These are phyloP conservation scores for Arrhamphus sclerolepis DNA, from an alignment of 2,797 vertebrate species.

Conservation along the genomic window DNA sequence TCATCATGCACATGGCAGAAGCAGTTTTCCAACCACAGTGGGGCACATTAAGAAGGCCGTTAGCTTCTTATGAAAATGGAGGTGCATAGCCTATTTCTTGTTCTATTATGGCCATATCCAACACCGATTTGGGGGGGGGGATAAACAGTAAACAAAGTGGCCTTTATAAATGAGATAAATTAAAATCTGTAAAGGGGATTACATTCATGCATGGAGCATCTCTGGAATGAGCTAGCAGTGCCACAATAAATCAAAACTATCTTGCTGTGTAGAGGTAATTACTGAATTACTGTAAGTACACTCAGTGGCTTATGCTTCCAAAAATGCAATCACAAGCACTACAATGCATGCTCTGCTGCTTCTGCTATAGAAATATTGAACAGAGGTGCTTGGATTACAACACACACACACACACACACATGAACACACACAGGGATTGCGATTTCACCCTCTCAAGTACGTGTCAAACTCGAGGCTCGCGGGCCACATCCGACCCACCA, in stretches of 20 bases:
- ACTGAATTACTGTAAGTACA: too few relatives aligned
- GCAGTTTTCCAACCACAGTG: conserved; percentile 28
- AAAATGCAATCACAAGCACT: too few relatives aligned
- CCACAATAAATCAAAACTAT: too few relatives aligned
- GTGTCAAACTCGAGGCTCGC: too few relatives aligned
- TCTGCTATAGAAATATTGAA: neutral
- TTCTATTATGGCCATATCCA: conserved; percentile 3
- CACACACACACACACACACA: neutral
- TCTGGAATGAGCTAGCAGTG: too few relatives aligned
- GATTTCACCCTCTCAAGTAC: too few relatives aligned
- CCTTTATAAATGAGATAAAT: neutral
- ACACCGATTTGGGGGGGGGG: conserved; percentile 2
- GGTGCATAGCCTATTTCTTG: conserved; percentile 3
- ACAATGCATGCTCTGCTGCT: neutral
- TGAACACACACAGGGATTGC: too few relatives aligned
- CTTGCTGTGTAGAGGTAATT: too few relatives aligned
- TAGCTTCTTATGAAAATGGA: conserved; percentile 6
- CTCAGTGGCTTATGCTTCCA: too few relatives aligned
- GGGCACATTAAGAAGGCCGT: conserved; percentile 20
- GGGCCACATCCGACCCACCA: too few relatives aligned
- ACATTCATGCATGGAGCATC: too few relatives aligned
- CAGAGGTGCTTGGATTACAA: neutral
- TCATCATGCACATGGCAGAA: conserved; percentile 20
- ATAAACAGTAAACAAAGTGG: neutral
- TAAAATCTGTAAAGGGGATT: neutral